Conservation (phyloP, 2,888 invertebrate species). For the Eumerus sabulonum region DNA sequence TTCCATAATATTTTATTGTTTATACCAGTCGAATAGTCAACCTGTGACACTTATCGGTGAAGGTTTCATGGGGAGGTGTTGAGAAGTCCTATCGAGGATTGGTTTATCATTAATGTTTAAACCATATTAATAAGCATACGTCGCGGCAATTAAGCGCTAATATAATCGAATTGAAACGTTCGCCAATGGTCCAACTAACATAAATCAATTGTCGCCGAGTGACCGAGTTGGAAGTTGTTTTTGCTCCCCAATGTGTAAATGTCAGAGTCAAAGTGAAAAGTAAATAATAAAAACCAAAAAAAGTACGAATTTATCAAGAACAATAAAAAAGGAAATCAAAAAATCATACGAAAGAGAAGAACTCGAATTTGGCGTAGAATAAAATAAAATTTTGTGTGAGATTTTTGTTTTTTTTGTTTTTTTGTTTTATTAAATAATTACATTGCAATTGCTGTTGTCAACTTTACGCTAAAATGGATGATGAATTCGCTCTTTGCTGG, state of each 20-base stretch:
- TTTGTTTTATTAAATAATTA: constrained; percentile 6
- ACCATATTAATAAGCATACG: constrained; percentile 43
- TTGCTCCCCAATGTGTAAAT: constrained; percentile 45
- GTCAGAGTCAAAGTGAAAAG: constrained; percentile 64
- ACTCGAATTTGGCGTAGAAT: constrained; percentile 24
- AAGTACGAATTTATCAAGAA: constrained; percentile 26
- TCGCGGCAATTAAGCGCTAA: constrained; percentile 35
- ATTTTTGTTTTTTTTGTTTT: constrained; percentile 25
- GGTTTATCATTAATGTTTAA: constrained; percentile 53
- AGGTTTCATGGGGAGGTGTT: constrained; percentile 33
- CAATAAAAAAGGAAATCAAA: constrained; percentile 16
- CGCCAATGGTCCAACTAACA: background rate
- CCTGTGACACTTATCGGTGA: constrained; percentile 51
- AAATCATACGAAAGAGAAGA: constrained; percentile 44
- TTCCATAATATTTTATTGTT: constrained; percentile 67
- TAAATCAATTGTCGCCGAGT: constrained; percentile 30
- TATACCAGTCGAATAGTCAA: constrained; percentile 64
- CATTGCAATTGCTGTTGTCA: constrained; percentile 23
- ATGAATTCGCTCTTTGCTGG: constrained; percentile 79
- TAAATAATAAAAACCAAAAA: constrained; percentile 47
- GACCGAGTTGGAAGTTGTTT: constrained; percentile 10
- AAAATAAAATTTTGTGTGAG: constrained; percentile 15
- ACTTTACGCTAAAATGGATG: constrained; percentile 74
- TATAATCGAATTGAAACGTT: background rate
- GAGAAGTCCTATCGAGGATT: constrained; percentile 39